Evolutionary conservation across 2,888 invertebrate genomes (phyloP), one percentile per base, ranked within the genome.

Genomic region (Harpalus rufipes): DNA sequence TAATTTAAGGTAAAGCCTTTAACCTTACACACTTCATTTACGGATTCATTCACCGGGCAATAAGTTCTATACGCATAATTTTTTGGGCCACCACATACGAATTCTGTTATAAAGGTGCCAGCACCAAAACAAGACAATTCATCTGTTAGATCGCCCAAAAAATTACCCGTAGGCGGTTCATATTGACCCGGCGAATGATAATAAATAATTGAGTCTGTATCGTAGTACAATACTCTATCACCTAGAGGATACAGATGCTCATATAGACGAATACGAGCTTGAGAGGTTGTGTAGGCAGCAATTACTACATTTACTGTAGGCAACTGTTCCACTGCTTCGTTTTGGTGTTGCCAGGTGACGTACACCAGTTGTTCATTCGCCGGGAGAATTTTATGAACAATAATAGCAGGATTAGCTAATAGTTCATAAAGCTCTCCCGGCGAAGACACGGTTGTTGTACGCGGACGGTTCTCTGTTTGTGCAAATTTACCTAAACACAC

Each of bases 71-170:
- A 90, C 0, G 87, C 88, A 84, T 90, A 89, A 85, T 89, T 89
- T 86, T 90, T 90, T 1, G 89, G 89, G 0, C 90, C 90, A 0
- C 88, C 88, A 16, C 88, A 87, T 12, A 89, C 87, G 85, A 89
- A 89, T 76, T 88, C 86, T 78, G 56, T 44, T 74, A 89, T 89
- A 72, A 87, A 32, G 32, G 32, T 32, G 32, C 32, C 32, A 32
- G 1, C 5, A 32, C 32, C 1, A 32, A 32, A 32, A 32, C 32
- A 32, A 32, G 32, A 32, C 32, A 32, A 32, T 32, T 32, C 32
- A 32, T 32, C 32, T 32, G 32, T 32, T 32, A 32, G 32, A 6
- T 32, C 32, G 32, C 32, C 5, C 32, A 32, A 32, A 32, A 32
- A 32, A 32, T 32, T 32, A 32, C 32, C 32, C 32, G 32, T 32